phyloP scores from a whole-genome alignment of 2,113 vertebrate species.

The Manacus vitellinus region DNA sequence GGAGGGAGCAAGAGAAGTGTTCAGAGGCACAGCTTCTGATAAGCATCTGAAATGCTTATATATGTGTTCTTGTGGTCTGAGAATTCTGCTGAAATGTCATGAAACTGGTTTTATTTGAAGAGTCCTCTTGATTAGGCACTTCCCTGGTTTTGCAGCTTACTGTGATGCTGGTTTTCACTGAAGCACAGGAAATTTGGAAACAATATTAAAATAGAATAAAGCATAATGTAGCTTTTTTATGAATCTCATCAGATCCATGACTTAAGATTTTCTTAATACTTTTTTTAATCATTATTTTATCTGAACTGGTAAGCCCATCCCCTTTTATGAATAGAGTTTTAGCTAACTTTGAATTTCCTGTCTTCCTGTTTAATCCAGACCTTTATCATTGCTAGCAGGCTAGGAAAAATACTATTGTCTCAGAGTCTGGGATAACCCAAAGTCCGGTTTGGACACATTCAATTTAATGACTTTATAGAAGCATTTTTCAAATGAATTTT shows the following conservation, averaged over 20 bases:
- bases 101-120: background rate
- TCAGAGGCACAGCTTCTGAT: background rate
- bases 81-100: conserved; percentile 6
- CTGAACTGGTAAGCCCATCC: conserved; percentile 43
- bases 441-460: background rate
- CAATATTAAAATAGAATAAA: conserved; percentile 18
- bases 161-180: background rate
- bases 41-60: background rate
- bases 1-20: background rate
- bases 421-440: conserved; percentile 32
- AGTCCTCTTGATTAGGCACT: background rate
- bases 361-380: conserved; percentile 68
- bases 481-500: background rate
- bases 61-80: background rate
- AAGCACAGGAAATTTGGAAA: background rate
- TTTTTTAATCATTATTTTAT: conserved; percentile 22
- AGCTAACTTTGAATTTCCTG: conserved; percentile 67
- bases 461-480: conserved; percentile 20
- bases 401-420: conserved; percentile 62
- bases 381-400: conserved; percentile 58
- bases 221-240: background rate
- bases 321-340: conserved; percentile 50
- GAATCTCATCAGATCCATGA: background rate
- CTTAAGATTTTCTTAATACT: background rate
- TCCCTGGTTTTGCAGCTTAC: background rate